Evolutionary conservation across 23 tunicate species (phyloP), one percentile per base, ranked within the genome.

Genomic region (Pegea sp.): DNA sequence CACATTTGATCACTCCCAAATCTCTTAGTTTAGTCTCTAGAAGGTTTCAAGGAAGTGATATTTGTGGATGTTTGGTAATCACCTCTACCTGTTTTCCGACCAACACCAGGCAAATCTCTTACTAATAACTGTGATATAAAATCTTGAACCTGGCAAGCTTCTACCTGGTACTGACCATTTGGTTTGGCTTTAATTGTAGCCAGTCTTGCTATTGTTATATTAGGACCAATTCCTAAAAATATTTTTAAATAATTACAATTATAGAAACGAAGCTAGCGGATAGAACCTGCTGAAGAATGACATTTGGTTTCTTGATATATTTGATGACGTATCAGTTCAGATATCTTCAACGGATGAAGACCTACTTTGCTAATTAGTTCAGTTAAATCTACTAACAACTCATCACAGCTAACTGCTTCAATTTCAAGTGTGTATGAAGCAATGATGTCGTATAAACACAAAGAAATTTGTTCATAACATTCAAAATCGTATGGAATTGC

Each of bases 361-460:
- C 72, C 68, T 19, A 70, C 50, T 0, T 61, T 66, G 25, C 44
- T 26, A 4, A 84, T 68, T 0, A 74, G 52, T 29, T 57, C 31
- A 4, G 95, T 73, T 30, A 84, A 58, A 63, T 84, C 84, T 0
- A 84, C 54, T 0, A 84, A 33, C 0, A 77, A 76, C 58, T 84
- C 95, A 48, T 84, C 95, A 67, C 95, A 84, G 29, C 84, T 73
- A 1, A 84, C 95, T 20, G 95, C 95, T 74, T 84, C 84, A 5
- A 84, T 56, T 20, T 71, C 27, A 0, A 44, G 67, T 11, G 95
- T 84, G 63, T 61, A 84, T 2, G 95, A 66, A 3, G 76, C 43
- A 28, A 84, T 49, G 18, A 78, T 52, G 22, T 43, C 34, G 52
- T 84, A 84, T 2, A 84, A 69, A 19, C 62, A 58, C 33, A 63